Evolutionary conservation across 2,113 vertebrate species (phyloP).

Genomic region (Ictalurus furcatus): DNA sequence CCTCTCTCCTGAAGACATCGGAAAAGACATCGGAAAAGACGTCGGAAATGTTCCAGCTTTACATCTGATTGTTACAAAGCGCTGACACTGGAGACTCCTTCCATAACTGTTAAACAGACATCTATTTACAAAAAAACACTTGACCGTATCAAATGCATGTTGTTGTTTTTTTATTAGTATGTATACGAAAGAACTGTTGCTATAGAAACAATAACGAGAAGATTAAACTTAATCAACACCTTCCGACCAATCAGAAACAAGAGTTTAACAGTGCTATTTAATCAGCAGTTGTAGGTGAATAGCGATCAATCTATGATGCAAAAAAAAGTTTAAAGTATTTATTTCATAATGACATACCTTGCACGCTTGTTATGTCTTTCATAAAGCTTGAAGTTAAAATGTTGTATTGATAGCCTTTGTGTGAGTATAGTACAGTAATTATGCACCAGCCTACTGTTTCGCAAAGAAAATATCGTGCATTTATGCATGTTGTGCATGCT

Average conservation of each 20-base stretch:
- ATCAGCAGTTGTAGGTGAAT: too few species aligned
- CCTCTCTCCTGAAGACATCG: not conserved
- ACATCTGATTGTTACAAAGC: not conserved
- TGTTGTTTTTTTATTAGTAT: not conserved
- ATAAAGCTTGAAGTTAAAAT: not conserved
- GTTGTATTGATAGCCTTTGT: too few species aligned
- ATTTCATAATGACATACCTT: not conserved
- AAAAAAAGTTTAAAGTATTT: not conserved
- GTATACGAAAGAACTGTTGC: not conserved
- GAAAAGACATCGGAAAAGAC: not conserved
- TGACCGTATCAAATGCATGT: too few species aligned
- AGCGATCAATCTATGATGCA: not conserved
- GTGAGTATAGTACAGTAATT: too few species aligned
- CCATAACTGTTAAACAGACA: not conserved
- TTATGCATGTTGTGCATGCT: not conserved
- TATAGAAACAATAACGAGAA: not conserved
- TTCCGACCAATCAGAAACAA: not conserved
- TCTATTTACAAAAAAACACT: not conserved
- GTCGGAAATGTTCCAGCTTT: not conserved
- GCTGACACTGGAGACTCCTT: not conserved
- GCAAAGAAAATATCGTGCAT: not conserved
- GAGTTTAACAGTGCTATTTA: too few species aligned
- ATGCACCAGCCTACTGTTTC: not conserved
- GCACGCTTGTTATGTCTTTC: not conserved
- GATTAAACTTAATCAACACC: not conserved